Percentiles rank a stretch among this genome's conserved stretches.
These are phyloP conservation scores for Acholoe squamosa DNA, from an alignment of 2,888 invertebrate species.

Conservation along the genomic window DNA sequence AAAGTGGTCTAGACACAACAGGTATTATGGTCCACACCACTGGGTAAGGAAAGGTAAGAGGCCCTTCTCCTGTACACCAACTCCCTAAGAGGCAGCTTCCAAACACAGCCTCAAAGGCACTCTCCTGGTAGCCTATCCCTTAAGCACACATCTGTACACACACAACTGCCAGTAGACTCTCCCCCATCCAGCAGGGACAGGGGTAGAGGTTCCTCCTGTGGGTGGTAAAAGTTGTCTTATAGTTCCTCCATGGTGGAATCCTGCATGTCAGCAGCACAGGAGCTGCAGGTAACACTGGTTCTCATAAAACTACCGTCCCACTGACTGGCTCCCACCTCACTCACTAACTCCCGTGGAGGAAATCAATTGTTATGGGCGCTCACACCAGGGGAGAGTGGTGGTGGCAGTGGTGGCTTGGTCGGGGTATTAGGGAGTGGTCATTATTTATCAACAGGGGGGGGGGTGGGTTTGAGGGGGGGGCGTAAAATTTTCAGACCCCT, in stretches of 20 bases:
- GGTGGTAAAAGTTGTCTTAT: neutral
- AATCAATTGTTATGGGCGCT: conserved; percentile 27
- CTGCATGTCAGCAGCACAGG: neutral
- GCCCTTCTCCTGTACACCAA: too few relatives aligned
- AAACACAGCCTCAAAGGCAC: neutral
- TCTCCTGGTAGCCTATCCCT: neutral
- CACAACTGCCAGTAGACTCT: neutral
- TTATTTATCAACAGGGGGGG: too few relatives aligned
- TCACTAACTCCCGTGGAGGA: neutral
- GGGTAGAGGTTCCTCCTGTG: too few relatives aligned
- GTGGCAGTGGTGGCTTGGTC: neutral
- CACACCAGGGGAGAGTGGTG: neutral
- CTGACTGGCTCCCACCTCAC: neutral
- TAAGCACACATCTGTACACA: neutral
- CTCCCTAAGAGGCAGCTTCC: neutral
- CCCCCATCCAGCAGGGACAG: neutral
- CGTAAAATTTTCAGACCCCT: too few relatives aligned
- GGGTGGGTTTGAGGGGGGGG: too few relatives aligned
- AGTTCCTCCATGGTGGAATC: conserved; percentile 7
- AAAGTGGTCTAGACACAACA: neutral
- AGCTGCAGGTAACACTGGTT: neutral
- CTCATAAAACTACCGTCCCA: neutral
- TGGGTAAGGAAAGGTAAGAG: too few relatives aligned
- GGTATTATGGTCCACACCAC: too few relatives aligned
- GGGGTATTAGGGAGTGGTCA: too few relatives aligned